These are phyloP conservation scores for Tetrapedia diversipes DNA, from an alignment of 2,888 invertebrate genomes.

Conservation along the genomic window DNA sequence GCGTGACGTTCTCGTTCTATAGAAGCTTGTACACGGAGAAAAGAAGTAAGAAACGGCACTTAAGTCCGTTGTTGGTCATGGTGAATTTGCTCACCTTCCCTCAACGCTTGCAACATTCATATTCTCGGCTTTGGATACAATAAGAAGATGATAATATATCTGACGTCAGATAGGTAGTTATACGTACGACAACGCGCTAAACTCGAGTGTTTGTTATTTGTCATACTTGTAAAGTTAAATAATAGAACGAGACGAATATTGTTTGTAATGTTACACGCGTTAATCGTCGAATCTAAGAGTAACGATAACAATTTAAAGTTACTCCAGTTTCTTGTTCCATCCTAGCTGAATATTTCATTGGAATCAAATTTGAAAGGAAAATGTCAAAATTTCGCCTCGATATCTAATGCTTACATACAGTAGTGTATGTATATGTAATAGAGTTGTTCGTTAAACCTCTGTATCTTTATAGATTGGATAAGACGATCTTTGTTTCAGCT, in stretches of 20 bases:
- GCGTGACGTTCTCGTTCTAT: not conserved
- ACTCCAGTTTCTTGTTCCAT: not conserved
- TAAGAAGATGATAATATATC: slow-evolving; percentile 40
- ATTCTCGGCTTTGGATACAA: slow-evolving; percentile 37
- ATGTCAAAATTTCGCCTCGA: too few species aligned
- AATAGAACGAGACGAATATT: too few species aligned
- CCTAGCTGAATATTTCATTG: not conserved
- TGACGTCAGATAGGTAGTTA: slow-evolving; percentile 34
- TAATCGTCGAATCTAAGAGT: not conserved
- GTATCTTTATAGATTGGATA: not conserved
- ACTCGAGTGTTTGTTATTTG: slow-evolving; percentile 5
- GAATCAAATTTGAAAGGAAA: too few species aligned
- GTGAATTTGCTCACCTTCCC: slow-evolving; percentile 7
- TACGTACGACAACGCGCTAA: not conserved
- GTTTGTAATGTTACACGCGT: too few species aligned
- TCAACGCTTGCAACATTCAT: not conserved
- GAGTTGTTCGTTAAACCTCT: not conserved
- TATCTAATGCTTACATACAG: too few species aligned
- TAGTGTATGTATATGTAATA: too few species aligned
- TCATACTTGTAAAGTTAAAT: not conserved
- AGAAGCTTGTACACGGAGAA: not conserved
- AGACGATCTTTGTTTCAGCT: not conserved
- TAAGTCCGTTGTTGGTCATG: slow-evolving; percentile 3
- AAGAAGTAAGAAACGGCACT: not conserved
- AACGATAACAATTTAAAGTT: not conserved